Conservation (phyloP, 2,113 vertebrate genomes). For the Phalacrocorax brasilianus region DNA sequence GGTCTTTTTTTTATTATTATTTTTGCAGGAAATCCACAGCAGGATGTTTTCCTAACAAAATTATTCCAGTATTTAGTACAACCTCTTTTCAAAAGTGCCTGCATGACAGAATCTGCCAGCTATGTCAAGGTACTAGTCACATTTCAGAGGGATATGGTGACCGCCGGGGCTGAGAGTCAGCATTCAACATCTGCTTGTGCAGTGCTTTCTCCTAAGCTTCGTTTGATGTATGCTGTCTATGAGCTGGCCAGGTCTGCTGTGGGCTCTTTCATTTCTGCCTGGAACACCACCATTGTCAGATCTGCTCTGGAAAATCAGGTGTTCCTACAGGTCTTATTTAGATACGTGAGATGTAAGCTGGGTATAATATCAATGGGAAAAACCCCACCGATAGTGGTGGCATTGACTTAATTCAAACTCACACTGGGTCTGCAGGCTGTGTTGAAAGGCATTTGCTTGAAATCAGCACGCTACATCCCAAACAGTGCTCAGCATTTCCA, state of each 20-base stretch:
- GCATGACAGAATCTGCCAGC: constrained; percentile 20
- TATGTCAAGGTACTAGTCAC: constrained; percentile 10
- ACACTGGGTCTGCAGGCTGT: neutral
- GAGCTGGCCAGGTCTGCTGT: neutral
- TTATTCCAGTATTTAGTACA: constrained; percentile 10
- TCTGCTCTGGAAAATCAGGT: neutral
- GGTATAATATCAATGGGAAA: neutral
- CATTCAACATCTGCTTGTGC: neutral
- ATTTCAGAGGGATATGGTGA: neutral
- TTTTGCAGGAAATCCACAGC: constrained; percentile 29
- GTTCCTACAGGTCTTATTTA: neutral
- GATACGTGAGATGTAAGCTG: neutral
- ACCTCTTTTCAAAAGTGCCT: constrained; percentile 38
- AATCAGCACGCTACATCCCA: neutral
- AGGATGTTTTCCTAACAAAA: constrained; percentile 62
- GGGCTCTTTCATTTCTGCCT: neutral
- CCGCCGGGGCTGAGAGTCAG: neutral
- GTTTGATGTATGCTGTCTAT: neutral
- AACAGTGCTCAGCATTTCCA: neutral
- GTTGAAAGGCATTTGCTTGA: neutral
- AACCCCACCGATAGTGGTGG: neutral
- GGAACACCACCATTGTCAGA: neutral
- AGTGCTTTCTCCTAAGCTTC: neutral
- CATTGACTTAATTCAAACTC: neutral
- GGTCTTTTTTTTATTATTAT: neutral